Conservation (phyloP, 2,113 vertebrate species). For the Anser cygnoides region DNA sequence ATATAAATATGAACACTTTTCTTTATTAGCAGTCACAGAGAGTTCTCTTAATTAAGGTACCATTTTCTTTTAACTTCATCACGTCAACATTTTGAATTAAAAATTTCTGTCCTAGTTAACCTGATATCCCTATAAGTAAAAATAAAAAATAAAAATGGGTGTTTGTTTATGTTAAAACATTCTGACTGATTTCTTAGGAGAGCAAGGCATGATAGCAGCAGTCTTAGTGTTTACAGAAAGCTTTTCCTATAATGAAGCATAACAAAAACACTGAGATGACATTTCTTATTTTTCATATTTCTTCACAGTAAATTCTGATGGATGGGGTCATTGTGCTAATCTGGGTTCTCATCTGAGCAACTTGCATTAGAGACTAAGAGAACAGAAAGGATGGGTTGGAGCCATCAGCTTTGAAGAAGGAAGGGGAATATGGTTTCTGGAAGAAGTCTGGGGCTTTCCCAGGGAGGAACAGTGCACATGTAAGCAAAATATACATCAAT, state of each 20-base stretch:
- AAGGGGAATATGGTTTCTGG: rapidly evolving
- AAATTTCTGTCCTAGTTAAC: background rate
- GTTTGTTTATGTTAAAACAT: background rate
- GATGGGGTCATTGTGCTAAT: background rate
- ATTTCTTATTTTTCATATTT: background rate
- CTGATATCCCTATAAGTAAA: background rate
- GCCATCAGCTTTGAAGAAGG: background rate
- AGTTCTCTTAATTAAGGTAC: background rate
- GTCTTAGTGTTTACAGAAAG: background rate
- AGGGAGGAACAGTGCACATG: background rate
- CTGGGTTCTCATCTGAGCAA: background rate
- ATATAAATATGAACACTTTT: background rate
- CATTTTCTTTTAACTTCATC: background rate
- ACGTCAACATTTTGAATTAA: background rate
- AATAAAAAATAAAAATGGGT: background rate
- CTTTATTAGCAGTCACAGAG: background rate
- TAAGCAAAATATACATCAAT: background rate
- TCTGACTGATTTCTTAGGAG: background rate
- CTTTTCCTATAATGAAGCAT: background rate
- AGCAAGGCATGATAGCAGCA: background rate
- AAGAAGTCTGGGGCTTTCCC: background rate
- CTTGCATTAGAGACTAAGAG: background rate
- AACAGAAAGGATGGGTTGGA: background rate
- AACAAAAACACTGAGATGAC: background rate
- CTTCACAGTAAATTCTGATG: background rate